A percentile compares a stretch with the other conserved stretches of the same genome.
Evolutionary conservation across 2,888 invertebrate genomes (phyloP).

Genomic region (Lasioglossum morio): DNA sequence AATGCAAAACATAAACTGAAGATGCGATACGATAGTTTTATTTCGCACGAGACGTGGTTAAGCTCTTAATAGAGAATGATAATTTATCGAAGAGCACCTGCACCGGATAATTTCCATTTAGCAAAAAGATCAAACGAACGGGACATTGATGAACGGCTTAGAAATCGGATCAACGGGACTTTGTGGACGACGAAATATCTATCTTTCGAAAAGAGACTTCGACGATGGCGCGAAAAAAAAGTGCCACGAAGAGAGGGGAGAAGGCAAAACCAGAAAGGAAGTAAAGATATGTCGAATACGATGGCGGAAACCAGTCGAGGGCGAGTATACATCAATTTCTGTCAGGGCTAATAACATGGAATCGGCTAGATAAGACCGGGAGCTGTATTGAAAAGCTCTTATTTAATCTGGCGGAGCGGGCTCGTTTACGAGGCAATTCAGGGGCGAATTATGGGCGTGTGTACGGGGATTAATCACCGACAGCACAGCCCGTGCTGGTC

Average conservation of each 20-base stretch:
- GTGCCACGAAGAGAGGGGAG: too few relatives aligned
- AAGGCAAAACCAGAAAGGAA: background rate
- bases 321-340: constrained; percentile 54
- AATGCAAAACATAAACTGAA: background rate
- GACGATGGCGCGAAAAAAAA: background rate
- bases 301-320: constrained; percentile 31
- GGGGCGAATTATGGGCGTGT: constrained; percentile 74
- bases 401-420: constrained; percentile 66
- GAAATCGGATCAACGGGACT: background rate
- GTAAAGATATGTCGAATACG: constrained; percentile 3
- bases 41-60: background rate
- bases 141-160: background rate
- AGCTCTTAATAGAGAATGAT: background rate
- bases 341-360: constrained; percentile 65
- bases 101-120: background rate
- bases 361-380: constrained; percentile 68
- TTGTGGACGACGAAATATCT: background rate
- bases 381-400: constrained; percentile 69
- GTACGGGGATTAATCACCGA: constrained; percentile 69
- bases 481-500: constrained; percentile 29
- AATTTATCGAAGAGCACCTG: background rate
- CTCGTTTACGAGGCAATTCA: constrained; percentile 71
- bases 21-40: background rate
- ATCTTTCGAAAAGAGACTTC: background rate
- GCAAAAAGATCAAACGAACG: background rate